Conservation (phyloP, 64 coral and sea anemone species). For the Dendrophyllia cribrosa region DNA sequence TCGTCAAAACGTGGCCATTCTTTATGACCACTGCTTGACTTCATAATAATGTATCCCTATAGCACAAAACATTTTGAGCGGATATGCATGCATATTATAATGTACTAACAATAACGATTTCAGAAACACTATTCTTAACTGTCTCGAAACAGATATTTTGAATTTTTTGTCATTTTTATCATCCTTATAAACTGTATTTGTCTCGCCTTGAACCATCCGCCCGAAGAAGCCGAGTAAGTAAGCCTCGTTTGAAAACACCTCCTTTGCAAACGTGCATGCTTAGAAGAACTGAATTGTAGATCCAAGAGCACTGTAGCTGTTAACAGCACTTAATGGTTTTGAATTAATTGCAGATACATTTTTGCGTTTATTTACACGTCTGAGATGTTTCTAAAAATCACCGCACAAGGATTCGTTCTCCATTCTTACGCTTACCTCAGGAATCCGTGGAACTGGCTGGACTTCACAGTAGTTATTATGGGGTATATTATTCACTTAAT, state of each 20-base stretch:
- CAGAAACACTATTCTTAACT: slow-evolving; percentile 8
- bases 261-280: background rate
- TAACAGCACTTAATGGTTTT: too few relatives aligned
- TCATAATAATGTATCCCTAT: background rate
- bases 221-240: slow-evolving; percentile 91
- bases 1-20: too few relatives aligned
- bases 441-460: slow-evolving; percentile 85
- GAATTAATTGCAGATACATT: slow-evolving; percentile 58
- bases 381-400: slow-evolving; percentile 85
- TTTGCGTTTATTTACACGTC: slow-evolving; percentile 86
- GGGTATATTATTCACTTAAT: slow-evolving; percentile 52
- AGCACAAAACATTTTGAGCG: background rate
- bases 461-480: slow-evolving; percentile 87
- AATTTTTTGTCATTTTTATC: slow-evolving; percentile 80
- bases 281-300: too few relatives aligned
- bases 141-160: slow-evolving; percentile 74
- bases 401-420: slow-evolving; percentile 75
- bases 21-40: background rate
- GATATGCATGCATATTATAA: background rate
- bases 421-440: slow-evolving; percentile 81
- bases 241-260: background rate
- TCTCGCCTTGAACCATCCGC: slow-evolving; percentile 77
- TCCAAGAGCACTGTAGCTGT: too few relatives aligned
- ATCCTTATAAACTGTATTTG: slow-evolving; percentile 82
- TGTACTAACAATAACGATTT: background rate